Evolutionary conservation across 1,140 invertebrate species (phyloP).

Genomic region (Drosophila serrata): DNA sequence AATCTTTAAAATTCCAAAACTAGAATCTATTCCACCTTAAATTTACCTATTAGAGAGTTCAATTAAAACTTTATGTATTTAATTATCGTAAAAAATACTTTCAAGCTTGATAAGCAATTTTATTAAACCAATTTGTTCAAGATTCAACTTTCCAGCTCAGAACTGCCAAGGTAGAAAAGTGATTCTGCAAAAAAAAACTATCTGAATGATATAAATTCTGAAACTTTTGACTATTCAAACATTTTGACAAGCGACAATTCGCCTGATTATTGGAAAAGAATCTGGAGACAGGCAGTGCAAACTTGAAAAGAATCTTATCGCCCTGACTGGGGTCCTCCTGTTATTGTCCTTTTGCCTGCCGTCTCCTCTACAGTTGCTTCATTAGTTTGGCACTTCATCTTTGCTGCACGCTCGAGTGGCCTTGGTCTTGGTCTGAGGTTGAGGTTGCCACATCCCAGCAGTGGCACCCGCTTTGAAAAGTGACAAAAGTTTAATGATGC

Average conservation of each 20-base stretch:
- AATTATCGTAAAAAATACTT: neutral
- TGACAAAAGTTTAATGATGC: constrained; percentile 84
- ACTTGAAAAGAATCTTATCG: constrained; percentile 40
- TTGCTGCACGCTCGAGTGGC: constrained; percentile 54
- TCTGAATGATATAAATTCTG: constrained; percentile 28
- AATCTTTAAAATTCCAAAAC: neutral
- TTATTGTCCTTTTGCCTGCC: constrained; percentile 1
- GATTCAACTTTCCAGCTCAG: neutral
- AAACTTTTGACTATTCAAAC: constrained; percentile 64
- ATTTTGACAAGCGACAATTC: constrained; percentile 78
- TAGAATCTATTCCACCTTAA: neutral
- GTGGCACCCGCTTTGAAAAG: constrained; percentile 38
- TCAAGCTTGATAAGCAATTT: neutral
- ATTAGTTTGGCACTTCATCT: constrained; percentile 72
- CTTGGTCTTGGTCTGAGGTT: constrained; percentile 54
- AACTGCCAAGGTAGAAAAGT: neutral
- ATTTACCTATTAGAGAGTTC: neutral
- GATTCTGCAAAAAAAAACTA: neutral
- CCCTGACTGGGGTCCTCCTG: neutral
- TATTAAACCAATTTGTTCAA: neutral
- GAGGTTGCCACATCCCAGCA: constrained; percentile 52
- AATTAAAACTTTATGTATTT: neutral
- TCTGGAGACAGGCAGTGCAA: constrained; percentile 4
- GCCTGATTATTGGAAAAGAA: constrained; percentile 64
- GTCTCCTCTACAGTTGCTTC: constrained; percentile 45